Base-by-base conservation (phyloP, 2,888 invertebrate genomes). In the Drosophila pseudotalamancana region DNA sequence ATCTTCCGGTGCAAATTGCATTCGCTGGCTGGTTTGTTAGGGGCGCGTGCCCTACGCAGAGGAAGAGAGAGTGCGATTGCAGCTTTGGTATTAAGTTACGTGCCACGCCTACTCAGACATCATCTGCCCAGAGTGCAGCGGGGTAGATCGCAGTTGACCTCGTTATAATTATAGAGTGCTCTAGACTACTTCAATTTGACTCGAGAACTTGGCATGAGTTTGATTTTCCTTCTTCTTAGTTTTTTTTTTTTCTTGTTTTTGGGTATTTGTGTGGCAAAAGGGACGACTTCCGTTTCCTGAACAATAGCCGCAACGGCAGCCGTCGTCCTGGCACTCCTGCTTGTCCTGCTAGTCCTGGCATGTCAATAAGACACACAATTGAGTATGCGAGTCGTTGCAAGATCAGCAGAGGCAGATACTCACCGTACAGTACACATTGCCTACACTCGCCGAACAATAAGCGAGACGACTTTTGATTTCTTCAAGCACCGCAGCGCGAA, bases 361-460 rank as follows among this genome's bases (percentile, higher is more conserved):
- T 85, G 85, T 82, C 81, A 85, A 82, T 82, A 77, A 82, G 82
- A 81, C 82, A 81, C 74, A 83, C 80, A 85, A 64, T 79, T 72
- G 69, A 74, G 68, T 53, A 69, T 57, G 54, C 53, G 40, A 66
- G 82, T 65, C 50, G 65, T 79, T 85, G 85, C 81, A 85, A 82
- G 81, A 82, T 82, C 81, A 70, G 71, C 55, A 42, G 16, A 46
- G 64, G 63, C 59, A 71, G 76, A 81, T 78, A 31, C 51, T 50
- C 37, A 51, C 29, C 25, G 42, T 19, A 35, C 48, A 50, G 42
- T 42, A 21, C 60, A 61, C 56, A 55, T 70, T 66, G 31, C 65
- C 74, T 62, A 67, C 67, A 77, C 74, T 80, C 59, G 55, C 12
- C 39, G 45, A 65, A 62, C 64, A 48, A 73, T 70, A 12, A 46